Evolutionary conservation across 2,113 vertebrate genomes (phyloP), one percentile per base, ranked within the genome.

Genomic region (Oryzias curvinotus): DNA sequence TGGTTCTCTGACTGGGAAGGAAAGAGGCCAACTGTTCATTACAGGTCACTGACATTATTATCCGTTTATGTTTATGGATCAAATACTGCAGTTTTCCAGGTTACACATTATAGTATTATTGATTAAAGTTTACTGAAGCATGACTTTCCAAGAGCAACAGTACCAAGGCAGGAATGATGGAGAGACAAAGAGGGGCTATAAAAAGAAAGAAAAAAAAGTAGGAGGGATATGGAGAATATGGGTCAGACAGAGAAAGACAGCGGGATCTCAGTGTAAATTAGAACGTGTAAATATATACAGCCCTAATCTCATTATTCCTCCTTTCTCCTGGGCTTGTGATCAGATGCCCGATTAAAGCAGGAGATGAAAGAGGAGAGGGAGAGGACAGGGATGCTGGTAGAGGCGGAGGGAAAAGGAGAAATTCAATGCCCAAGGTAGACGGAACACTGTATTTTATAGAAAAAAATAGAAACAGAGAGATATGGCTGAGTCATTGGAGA

Each of bases 231-330:
- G 21, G 15, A 78, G 63, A 70, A 87, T 88, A 74, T 88, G 82
- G 86, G 86, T 85, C 85, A 87, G 76, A 83, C 72, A 53, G 63
- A 79, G 74, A 84, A 81, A 82, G 73, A 66, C 68, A 56, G 73
- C 18, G 41, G 62, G 73, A n/a, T 76, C 79, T 74, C 59, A 75
- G 71, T 88, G 82, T 85, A 80, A 85, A 90, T 87, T 73, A 81
- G 81, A 83, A 80, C 63, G 68, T 81, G 83, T 89, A 86, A 85
- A 90, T 85, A 87, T 80, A 80, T 82, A 84, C 68, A 63, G 82
- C 71, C 73, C 69, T 87, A 87, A 91, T 91, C 82, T 84, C 78
- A 84, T 90, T 90, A 88, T 85, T 71, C 81, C 57, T 48, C 68
- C 77, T 64, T 65, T 74, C 77, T 84, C 73, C 71, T 55, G 64